Evolutionary conservation across 2,113 vertebrate genomes (phyloP).

Genomic region (Anthoscopus minutus): DNA sequence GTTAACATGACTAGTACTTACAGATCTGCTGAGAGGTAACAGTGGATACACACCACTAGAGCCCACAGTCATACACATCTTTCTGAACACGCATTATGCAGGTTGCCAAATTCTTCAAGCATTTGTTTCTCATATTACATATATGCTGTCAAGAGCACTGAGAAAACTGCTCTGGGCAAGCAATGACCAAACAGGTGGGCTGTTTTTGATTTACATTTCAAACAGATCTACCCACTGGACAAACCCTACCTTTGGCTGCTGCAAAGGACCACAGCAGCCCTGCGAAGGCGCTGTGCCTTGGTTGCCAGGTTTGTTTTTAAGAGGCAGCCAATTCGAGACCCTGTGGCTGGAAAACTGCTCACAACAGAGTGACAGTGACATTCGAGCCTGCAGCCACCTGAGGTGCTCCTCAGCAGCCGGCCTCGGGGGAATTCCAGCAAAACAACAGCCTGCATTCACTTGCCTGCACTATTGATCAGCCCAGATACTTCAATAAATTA

Average conservation of each 20-base stretch:
- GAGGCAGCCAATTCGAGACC: not conserved
- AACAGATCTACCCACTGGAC: not conserved
- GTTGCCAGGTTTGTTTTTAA: not conserved
- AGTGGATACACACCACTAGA: not conserved
- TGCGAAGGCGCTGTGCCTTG: accelerated
- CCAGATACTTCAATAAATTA: conserved; percentile 22
- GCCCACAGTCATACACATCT: not conserved
- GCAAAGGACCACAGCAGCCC: not conserved
- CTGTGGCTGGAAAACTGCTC: not conserved
- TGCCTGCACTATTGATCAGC: not conserved
- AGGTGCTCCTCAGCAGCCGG: not conserved
- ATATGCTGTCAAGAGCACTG: not conserved
- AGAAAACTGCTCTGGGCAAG: not conserved
- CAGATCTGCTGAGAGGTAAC: not conserved
- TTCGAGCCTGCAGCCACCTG: not conserved
- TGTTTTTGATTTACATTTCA: not conserved
- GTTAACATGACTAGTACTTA: not conserved
- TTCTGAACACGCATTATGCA: accelerated
- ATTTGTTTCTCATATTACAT: not conserved
- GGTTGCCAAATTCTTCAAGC: not conserved
- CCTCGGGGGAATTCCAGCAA: not conserved
- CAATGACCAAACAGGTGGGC: not conserved
- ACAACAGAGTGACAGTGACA: not conserved
- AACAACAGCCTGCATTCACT: conserved; percentile 7
- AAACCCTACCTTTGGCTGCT: not conserved